Evolutionary conservation across 2,888 invertebrate genomes (phyloP).

Genomic region (Lymantria dispar): DNA sequence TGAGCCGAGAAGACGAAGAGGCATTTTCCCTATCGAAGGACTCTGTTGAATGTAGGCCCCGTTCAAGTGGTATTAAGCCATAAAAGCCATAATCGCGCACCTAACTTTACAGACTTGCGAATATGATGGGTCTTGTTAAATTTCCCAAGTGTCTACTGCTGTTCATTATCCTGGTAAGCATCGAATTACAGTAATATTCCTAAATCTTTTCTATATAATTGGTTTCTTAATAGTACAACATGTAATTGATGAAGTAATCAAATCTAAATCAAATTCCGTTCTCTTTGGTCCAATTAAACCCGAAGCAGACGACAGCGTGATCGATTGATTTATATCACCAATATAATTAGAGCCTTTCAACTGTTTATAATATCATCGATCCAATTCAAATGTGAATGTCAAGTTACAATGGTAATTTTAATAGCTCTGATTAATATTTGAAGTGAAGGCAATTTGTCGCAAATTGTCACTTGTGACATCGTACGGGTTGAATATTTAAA

Average conservation of each 20-base stretch:
- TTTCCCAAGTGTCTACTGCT: no score
- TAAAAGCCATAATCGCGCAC: no score
- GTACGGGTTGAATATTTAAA: constrained; percentile 2
- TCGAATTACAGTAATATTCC: no score
- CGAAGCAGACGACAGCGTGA: constrained; percentile 25
- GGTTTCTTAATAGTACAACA: not conserved
- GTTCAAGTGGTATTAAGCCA: no score
- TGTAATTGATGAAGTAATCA: constrained; percentile 29
- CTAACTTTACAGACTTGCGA: no score
- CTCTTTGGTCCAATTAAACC: constrained; percentile 37
- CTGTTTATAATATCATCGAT: constrained; percentile 12
- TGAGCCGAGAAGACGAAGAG: no score
- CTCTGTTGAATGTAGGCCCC: no score
- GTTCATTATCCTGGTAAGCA: no score
- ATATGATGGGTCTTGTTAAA: no score
- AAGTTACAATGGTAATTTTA: constrained; percentile 13
- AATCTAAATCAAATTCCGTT: constrained; percentile 33
- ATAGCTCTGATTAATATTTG: constrained; percentile 34
- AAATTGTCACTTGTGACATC: constrained; percentile 28
- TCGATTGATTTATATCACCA: constrained; percentile 39
- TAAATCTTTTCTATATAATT: not conserved
- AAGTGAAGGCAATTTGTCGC: constrained; percentile 24
- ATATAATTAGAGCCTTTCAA: constrained; percentile 20
- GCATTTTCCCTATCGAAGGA: no score
- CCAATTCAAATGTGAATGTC: constrained; percentile 1